Conservation (phyloP, 2,888 invertebrate genomes). For the Augiades crinisus region DNA sequence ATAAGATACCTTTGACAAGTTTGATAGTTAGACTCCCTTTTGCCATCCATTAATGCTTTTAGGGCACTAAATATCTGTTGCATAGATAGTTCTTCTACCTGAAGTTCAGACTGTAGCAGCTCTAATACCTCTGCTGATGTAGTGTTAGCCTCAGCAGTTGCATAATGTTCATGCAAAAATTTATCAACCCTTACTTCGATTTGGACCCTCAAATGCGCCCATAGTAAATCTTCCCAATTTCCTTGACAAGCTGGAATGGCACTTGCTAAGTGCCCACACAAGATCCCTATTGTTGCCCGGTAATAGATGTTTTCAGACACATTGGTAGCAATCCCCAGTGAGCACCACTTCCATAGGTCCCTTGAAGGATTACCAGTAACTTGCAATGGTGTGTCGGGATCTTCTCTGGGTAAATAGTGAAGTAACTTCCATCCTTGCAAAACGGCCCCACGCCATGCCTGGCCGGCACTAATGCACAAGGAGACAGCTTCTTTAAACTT, state of each 20-base stretch:
- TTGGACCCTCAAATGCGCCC: slow-evolving; percentile 92
- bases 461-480: slow-evolving; percentile 92
- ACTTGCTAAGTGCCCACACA: slow-evolving; percentile 91
- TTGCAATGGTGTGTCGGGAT: slow-evolving; percentile 68
- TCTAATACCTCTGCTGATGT: slow-evolving; percentile 65
- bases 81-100: slow-evolving; percentile 61
- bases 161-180: slow-evolving; percentile 71
- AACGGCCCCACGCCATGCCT: slow-evolving; percentile 95
- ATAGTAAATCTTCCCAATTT: slow-evolving; percentile 95
- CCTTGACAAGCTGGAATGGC: slow-evolving; percentile 87
- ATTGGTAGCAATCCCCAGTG: slow-evolving; percentile 83
- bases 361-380: slow-evolving; percentile 92
- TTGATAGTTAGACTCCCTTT: slow-evolving; percentile 85
- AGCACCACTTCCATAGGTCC: slow-evolving; percentile 89
- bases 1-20: slow-evolving; percentile 93
- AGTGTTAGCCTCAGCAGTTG: slow-evolving; percentile 68
- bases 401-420: slow-evolving; percentile 91
- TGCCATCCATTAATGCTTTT: slow-evolving; percentile 72
- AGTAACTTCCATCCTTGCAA: slow-evolving; percentile 94
- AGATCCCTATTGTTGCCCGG: slow-evolving; percentile 86
- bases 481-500: slow-evolving; percentile 92
- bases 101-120: slow-evolving; percentile 60
- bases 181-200: slow-evolving; percentile 93
- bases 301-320: slow-evolving; percentile 79
- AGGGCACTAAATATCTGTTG: slow-evolving; percentile 70